Conservation (phyloP, 2,888 invertebrate genomes). For the Trachelus troglodyta region DNA sequence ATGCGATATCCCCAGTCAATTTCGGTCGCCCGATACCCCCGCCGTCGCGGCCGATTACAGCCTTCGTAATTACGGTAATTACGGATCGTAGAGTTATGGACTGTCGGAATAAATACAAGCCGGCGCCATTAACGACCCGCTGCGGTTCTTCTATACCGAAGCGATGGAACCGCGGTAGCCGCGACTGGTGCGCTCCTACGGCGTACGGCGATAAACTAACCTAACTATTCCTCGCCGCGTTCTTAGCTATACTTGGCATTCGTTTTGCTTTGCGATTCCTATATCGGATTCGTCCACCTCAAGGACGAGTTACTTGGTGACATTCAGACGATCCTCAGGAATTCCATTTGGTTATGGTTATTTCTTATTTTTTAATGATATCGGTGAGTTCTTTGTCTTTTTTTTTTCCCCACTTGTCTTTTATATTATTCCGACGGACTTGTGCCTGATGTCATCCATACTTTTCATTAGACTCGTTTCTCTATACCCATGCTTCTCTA, state of each 20-base stretch:
- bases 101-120: slow-evolving; percentile 52
- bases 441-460: neutral
- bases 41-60: slow-evolving; percentile 24
- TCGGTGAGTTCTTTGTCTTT: neutral
- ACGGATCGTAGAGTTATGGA: slow-evolving; percentile 53
- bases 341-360: neutral
- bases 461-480: neutral
- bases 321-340: neutral
- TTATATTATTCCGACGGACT: neutral
- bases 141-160: slow-evolving; percentile 5
- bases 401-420: neutral
- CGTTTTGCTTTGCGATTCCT: slow-evolving; percentile 14
- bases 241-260: slow-evolving; percentile 33
- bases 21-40: slow-evolving; percentile 4
- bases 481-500: neutral
- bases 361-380: neutral
- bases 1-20: neutral
- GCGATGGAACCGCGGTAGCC: slow-evolving; percentile 5
- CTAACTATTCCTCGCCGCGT: slow-evolving; percentile 8
- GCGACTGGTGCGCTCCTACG: neutral
- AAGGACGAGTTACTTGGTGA: slow-evolving; percentile 29
- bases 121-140: slow-evolving; percentile 16
- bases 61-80: slow-evolving; percentile 50
- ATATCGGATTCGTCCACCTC: slow-evolving; percentile 31
- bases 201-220: neutral